Conservation (phyloP, 1,140 invertebrate genomes). For the Yoshiicerus persimilis region DNA sequence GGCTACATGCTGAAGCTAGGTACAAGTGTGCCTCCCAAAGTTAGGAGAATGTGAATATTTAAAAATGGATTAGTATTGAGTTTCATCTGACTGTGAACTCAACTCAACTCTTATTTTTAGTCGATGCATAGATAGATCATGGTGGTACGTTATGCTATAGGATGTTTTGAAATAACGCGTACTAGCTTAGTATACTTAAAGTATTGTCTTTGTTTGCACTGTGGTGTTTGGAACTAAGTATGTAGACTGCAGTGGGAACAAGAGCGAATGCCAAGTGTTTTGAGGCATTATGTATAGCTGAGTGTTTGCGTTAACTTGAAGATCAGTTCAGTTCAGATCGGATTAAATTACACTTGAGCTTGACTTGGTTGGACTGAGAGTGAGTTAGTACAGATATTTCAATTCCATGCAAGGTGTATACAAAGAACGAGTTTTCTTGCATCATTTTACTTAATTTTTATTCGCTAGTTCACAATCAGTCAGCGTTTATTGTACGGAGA, state of each 20-base stretch:
- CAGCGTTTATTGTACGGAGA: background rate
- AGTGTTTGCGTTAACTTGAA: background rate
- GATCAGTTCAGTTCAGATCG: constrained; percentile 11
- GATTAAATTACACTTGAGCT: constrained; percentile 20
- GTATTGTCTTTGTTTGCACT: background rate
- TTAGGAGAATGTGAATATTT: background rate
- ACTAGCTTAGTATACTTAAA: background rate
- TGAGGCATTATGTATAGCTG: background rate
- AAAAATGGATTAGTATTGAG: constrained; percentile 17
- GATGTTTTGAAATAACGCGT: background rate
- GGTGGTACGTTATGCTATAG: background rate
- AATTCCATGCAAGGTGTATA: background rate
- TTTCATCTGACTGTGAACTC: constrained; percentile 19
- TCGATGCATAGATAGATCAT: background rate
- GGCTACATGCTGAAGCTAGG: no score
- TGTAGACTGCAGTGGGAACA: background rate
- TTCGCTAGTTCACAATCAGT: background rate
- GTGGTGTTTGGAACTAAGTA: background rate
- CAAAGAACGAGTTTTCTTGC: background rate
- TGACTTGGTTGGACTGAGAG: constrained; percentile 3
- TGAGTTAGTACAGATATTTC: background rate
- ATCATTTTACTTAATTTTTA: constrained; percentile 5
- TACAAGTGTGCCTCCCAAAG: no score
- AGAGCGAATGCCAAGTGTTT: background rate
- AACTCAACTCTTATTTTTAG: constrained; percentile 8